Percentiles rank a stretch among this genome's conserved stretches.
Conservation (phyloP, 2,888 invertebrate species). For the Colostygia pectinataria region DNA sequence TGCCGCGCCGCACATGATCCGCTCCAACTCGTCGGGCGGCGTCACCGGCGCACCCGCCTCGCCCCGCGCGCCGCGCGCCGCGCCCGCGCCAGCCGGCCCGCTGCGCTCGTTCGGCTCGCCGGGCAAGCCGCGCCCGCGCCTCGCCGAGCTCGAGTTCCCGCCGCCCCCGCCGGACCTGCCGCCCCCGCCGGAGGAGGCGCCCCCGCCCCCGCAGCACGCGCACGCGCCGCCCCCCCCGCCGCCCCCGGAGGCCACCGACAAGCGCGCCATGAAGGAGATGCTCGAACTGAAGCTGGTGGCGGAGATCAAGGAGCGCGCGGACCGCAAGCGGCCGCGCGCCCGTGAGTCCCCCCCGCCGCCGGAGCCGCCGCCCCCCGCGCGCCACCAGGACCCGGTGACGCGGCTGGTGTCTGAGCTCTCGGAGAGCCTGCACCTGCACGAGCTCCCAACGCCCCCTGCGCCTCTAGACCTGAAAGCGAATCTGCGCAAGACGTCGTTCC, state of each 20-base stretch:
- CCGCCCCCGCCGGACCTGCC: conserved; percentile 92
- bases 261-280: conserved; percentile 90
- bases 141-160: conserved; percentile 94
- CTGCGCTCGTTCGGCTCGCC: conserved; percentile 86
- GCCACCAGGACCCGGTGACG: conserved; percentile 87
- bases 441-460: conserved; percentile 48
- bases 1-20: conserved; percentile 91
- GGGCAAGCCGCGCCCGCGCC: conserved; percentile 87
- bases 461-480: conserved; percentile 77
- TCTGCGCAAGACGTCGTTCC: conserved; percentile 68
- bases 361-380: conserved; percentile 65
- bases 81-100: conserved; percentile 53
- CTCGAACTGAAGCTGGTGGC: conserved; percentile 90
- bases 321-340: conserved; percentile 82
- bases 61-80: conserved; percentile 60
- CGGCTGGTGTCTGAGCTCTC: conserved; percentile 93
- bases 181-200: conserved; percentile 85
- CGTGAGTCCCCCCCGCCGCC: conserved; percentile 79
- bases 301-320: conserved; percentile 91
- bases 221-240: conserved; percentile 67
- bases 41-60: conserved; percentile 84
- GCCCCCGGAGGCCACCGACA: conserved; percentile 74
- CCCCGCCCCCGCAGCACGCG: conserved; percentile 83
- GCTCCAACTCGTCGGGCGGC: conserved; percentile 94
- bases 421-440: conserved; percentile 88